Evolutionary conservation across 2,113 vertebrate genomes (phyloP).

Genomic region (Pandion haliaetus): DNA sequence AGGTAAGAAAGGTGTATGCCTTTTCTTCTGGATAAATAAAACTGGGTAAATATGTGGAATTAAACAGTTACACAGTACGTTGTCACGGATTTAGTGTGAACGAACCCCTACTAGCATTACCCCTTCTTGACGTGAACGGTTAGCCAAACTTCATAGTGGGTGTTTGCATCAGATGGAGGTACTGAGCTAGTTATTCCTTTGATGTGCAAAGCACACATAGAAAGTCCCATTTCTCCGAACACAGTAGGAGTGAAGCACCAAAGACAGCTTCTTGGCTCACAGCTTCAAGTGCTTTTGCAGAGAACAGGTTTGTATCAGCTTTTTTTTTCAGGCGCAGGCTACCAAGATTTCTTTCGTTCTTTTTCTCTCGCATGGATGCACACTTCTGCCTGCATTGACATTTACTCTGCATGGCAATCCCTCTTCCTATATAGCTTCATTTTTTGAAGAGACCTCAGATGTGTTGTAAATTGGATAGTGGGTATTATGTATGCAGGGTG

Average conservation of each 20-base stretch:
- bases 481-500: neutral
- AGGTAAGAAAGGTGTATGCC: neutral
- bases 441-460: neutral
- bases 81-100: neutral
- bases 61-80: neutral
- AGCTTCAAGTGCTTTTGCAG: neutral
- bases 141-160: conserved; percentile 37
- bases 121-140: neutral
- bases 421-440: neutral
- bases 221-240: conserved; percentile 35
- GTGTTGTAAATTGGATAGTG: neutral
- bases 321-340: neutral
- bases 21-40: conserved; percentile 30
- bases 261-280: conserved; percentile 51
- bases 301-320: conserved; percentile 20
- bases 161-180: conserved; percentile 51
- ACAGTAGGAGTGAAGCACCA: conserved; percentile 53
- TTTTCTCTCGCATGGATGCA: neutral
- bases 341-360: neutral
- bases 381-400: neutral
- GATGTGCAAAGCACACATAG: conserved; percentile 28
- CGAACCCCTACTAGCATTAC: neutral
- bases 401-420: neutral
- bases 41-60: neutral
- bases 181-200: conserved; percentile 10